Evolutionary conservation across 2,888 invertebrate genomes (phyloP).

Genomic region (Monochamus alternatus): DNA sequence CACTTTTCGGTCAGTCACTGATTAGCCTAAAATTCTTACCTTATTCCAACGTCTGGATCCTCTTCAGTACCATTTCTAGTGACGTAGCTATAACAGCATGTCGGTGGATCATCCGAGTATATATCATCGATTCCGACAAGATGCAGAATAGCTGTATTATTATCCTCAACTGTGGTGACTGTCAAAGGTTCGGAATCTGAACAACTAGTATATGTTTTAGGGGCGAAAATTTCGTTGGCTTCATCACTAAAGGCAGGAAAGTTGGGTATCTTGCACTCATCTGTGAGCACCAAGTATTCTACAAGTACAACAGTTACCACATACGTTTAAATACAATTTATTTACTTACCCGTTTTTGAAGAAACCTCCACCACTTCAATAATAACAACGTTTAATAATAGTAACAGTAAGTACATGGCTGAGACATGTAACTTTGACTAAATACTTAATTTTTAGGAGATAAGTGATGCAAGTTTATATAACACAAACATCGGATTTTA

Average conservation of each 20-base stretch:
- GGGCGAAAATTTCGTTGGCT: constrained; percentile 41
- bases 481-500: background rate
- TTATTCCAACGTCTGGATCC: constrained; percentile 55
- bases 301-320: constrained; percentile 27
- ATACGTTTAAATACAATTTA: background rate
- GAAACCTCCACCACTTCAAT: background rate
- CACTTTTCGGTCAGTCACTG: background rate
- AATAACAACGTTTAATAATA: background rate
- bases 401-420: background rate
- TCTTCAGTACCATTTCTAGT: constrained; percentile 50
- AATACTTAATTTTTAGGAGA: background rate
- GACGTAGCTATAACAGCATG: constrained; percentile 61
- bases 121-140: constrained; percentile 49
- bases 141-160: constrained; percentile 54
- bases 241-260: constrained; percentile 54
- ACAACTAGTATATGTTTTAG: constrained; percentile 53
- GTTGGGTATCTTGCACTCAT: constrained; percentile 58
- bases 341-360: background rate
- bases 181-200: constrained; percentile 51
- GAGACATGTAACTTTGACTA: background rate
- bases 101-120: constrained; percentile 43
- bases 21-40: constrained; percentile 42
- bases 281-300: constrained; percentile 56
- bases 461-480: background rate
- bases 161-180: constrained; percentile 48